Evolutionary conservation across 2,113 vertebrate species (phyloP).

Genomic region (Elephas maximus): DNA sequence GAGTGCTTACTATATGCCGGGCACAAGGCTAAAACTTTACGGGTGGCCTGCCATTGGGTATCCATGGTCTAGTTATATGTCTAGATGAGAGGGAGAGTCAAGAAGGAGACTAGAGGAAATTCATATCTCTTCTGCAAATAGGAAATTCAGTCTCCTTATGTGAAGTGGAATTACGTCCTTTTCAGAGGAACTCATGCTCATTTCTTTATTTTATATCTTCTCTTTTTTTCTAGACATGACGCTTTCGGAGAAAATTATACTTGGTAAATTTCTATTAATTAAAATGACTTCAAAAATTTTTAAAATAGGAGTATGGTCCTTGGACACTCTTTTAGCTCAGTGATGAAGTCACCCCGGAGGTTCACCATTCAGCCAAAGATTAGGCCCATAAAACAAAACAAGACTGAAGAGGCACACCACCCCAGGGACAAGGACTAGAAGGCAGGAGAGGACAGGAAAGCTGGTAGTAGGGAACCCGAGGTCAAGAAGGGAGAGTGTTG

Average conservation of each 20-base stretch:
- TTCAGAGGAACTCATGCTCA: background rate
- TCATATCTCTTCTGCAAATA: conserved; percentile 13
- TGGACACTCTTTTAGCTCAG: no score
- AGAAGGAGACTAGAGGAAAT: background rate
- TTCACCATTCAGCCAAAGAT: no score
- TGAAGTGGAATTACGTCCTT: background rate
- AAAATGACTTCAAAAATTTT: no score
- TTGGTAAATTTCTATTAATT: background rate
- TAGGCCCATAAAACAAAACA: no score
- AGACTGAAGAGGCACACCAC: no score
- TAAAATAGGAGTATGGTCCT: no score
- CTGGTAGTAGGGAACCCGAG: no score
- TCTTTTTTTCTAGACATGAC: conserved; percentile 76
- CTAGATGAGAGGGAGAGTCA: background rate
- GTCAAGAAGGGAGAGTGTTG: no score
- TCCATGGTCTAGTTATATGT: background rate
- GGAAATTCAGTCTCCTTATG: background rate
- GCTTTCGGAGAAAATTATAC: conserved; percentile 43
- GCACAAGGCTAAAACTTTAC: background rate
- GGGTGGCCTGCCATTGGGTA: background rate
- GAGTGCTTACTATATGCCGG: background rate
- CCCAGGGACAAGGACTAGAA: no score
- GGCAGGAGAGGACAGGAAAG: no score
- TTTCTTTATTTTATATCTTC: conserved; percentile 56
- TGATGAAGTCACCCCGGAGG: no score